Conservation (phyloP, 2,797 vertebrate species). For the Phataginus tetradactyla region DNA sequence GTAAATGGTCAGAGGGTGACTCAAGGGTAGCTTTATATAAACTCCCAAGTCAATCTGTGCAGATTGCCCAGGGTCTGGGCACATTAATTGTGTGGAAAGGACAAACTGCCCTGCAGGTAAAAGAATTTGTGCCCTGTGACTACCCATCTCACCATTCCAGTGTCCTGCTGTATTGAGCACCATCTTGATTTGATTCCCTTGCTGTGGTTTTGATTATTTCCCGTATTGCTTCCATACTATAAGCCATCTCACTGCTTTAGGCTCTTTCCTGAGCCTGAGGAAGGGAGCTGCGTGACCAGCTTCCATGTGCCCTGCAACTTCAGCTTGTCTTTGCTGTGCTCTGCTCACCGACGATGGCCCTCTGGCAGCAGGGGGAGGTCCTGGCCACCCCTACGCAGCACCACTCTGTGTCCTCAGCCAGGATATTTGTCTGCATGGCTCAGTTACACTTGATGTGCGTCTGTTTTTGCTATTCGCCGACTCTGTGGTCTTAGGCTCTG, state of each 20-base stretch:
- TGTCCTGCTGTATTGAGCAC: rapidly evolving
- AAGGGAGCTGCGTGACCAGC: not conserved
- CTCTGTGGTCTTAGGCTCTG: not conserved
- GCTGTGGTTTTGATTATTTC: not conserved
- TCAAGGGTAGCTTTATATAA: not conserved
- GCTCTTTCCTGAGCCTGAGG: not conserved
- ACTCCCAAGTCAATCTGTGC: not conserved
- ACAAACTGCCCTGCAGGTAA: not conserved
- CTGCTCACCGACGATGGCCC: too few species aligned
- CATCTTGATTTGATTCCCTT: not conserved
- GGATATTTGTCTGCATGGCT: not conserved
- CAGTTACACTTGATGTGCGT: rapidly evolving
- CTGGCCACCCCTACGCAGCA: rapidly evolving
- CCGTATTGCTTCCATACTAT: not conserved
- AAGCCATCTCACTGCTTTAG: not conserved
- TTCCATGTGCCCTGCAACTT: too few species aligned
- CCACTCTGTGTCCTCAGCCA: rapidly evolving
- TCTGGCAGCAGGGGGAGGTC: not conserved
- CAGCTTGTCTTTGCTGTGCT: not conserved
- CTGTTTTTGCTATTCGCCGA: not conserved
- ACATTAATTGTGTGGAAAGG: rapidly evolving
- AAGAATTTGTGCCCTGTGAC: rapidly evolving
- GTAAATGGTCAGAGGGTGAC: not conserved
- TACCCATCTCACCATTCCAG: not conserved
- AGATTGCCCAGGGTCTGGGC: not conserved